These are phyloP conservation scores for Phodopus roborovskii DNA, from an alignment of 2,113 vertebrate genomes.

Conservation along the genomic window DNA sequence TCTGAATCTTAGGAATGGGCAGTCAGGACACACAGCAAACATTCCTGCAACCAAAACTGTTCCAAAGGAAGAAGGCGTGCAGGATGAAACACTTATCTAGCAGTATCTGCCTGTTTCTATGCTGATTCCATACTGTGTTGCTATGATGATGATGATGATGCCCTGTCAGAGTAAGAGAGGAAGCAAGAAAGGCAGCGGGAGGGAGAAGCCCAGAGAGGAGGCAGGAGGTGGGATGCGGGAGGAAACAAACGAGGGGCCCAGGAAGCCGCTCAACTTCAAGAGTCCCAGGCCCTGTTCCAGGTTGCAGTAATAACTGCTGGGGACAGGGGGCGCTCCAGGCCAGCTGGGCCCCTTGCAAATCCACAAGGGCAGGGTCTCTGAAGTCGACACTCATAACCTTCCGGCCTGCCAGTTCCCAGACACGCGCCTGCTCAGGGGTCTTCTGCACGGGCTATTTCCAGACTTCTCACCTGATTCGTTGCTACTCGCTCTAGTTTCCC, in stretches of 20 bases:
- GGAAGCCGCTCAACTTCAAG: neutral
- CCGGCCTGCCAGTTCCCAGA: neutral
- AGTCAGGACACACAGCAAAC: neutral
- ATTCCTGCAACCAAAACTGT: neutral
- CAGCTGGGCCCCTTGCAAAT: neutral
- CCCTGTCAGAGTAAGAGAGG: neutral
- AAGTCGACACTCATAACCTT: neutral
- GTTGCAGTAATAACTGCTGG: neutral
- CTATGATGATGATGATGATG: neutral
- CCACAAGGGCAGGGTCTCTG: neutral
- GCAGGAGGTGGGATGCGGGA: no score
- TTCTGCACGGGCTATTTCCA: neutral
- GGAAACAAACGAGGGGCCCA: neutral
- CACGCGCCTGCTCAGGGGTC: neutral
- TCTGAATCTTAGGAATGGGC: neutral
- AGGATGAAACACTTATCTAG: neutral
- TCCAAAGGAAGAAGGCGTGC: neutral
- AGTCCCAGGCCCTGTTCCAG: neutral
- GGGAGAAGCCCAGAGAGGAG: no score
- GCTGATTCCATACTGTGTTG: neutral
- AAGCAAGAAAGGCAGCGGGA: neutral
- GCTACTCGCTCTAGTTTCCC: neutral
- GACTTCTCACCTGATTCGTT: neutral
- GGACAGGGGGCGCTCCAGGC: neutral
- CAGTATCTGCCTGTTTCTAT: neutral